A percentile compares a stretch with the other conserved stretches of the same genome.
phyloP scores from a whole-genome alignment of 2,797 vertebrate species.

The Lindbergichthys nudifrons region DNA sequence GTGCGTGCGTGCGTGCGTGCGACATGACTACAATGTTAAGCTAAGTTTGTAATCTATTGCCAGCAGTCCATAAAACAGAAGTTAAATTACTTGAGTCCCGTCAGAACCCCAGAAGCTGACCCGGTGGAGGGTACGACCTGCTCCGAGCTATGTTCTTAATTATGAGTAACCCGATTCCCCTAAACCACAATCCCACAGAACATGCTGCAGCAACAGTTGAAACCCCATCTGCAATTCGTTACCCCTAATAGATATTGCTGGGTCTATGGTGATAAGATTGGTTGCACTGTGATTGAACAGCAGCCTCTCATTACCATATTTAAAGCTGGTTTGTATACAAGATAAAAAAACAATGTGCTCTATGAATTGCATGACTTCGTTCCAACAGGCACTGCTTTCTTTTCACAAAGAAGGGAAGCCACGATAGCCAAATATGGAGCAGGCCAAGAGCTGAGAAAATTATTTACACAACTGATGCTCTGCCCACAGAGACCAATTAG shows the following conservation, averaged over 20 bases:
- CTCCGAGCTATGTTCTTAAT: constrained; percentile 47
- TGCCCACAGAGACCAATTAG: constrained; percentile 71
- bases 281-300: constrained; percentile 42
- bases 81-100: constrained; percentile 6
- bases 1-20: constrained; percentile 9
- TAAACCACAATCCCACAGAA: constrained; percentile 40
- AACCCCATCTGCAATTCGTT: constrained; percentile 51
- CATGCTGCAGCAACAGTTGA: constrained; percentile 40
- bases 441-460: constrained; percentile 40
- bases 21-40: neutral
- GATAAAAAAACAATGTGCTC: constrained; percentile 38
- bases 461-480: constrained; percentile 62
- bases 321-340: constrained; percentile 30
- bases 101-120: constrained; percentile 29
- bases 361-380: constrained; percentile 30
- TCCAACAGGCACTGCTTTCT: constrained; percentile 28
- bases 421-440: constrained; percentile 23
- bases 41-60: neutral
- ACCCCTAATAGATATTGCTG: constrained; percentile 1
- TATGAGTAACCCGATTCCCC: constrained; percentile 51
- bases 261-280: constrained; percentile 14
- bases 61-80: constrained; percentile 14
- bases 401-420: constrained; percentile 21
- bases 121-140: constrained; percentile 8
- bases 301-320: constrained; percentile 47